Percentiles rank a stretch among this genome's conserved stretches.
These are phyloP conservation scores for Hypercompe scribonia DNA, from an alignment of 2,888 invertebrate species.

Conservation along the genomic window DNA sequence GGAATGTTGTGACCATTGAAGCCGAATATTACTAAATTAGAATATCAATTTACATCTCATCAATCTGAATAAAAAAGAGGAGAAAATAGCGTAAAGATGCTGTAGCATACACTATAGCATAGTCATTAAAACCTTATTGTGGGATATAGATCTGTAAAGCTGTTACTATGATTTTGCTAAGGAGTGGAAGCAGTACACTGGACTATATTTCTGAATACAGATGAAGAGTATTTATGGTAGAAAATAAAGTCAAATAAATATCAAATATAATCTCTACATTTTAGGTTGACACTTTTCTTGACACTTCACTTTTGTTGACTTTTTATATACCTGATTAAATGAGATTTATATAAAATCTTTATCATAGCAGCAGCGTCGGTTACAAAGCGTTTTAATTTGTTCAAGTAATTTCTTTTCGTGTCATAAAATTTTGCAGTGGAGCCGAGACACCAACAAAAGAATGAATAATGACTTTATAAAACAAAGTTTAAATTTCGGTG, in stretches of 20 bases:
- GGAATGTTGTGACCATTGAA: background rate
- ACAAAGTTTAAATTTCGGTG: slow-evolving; percentile 81
- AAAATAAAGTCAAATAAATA: background rate
- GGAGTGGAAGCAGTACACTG: background rate
- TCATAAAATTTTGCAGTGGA: slow-evolving; percentile 79
- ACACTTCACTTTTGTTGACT: too few species aligned
- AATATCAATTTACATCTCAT: too few species aligned
- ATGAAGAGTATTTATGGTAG: background rate
- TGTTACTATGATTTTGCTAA: background rate
- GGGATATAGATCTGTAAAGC: too few species aligned
- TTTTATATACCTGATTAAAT: slow-evolving; percentile 31
- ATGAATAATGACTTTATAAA: slow-evolving; percentile 83
- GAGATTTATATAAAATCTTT: slow-evolving; percentile 51
- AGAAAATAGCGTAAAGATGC: background rate
- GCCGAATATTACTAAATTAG: background rate
- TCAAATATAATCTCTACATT: background rate
- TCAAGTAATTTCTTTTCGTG: slow-evolving; percentile 79
- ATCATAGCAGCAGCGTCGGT: slow-evolving; percentile 60
- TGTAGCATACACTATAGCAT: background rate
- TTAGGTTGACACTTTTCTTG: background rate
- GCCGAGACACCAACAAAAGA: slow-evolving; percentile 80
- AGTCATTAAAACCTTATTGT: background rate
- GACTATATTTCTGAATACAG: background rate
- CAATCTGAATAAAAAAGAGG: too few species aligned
- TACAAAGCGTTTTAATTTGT: slow-evolving; percentile 79